Evolutionary conservation across 1,140 invertebrate species (phyloP), one percentile per base, ranked within the genome.

Genomic region (Zaprionus lachaisei): DNA sequence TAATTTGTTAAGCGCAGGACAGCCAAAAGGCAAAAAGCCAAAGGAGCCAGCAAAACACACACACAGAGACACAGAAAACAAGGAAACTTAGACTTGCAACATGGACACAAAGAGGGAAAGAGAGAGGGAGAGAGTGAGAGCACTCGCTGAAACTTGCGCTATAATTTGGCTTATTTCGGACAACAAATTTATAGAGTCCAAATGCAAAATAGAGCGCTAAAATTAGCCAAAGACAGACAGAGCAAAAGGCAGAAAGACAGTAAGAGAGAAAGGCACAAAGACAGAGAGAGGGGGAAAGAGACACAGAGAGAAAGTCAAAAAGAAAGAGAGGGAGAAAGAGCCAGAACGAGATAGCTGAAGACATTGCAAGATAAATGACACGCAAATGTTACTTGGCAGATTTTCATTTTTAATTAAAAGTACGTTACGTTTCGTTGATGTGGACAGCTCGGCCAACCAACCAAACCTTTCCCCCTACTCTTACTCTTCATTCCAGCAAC

Each of bases 391-490:
- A 91, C 91, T 79, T 84, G 89, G 84, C 89, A 81, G 82, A 91
- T 91, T 91, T 91, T 91, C 77, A 92, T 91, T 90, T 91, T 92
- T 92, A 91, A 91, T 91, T 91, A 91, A 91, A 85, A 82, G 84
- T 75, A 76, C 85, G 74, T 63, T 84, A 79, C 79, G 65, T 54
- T 54, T 49, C 51, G 20, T 51, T 22, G 20, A 51, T 22, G 20
- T 14, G 47, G 20, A 51, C 47, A 22, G 20, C 20, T 34, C 17
- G 4, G 4, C 47, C 17, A 51, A 11, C 20, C 47, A 20, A n/a
- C 2, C 38, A n/a, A n/a, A 41, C 2, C 41, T 17, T 0, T 5
- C 7, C 41, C n/a, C n/a, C 9, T n/a, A 17, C 15, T 6, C n/a
- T 17, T n/a, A 17, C 15, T 6, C n/a, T n/a, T 7, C n/a, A 7